Percentiles rank a stretch among this genome's conserved stretches.
Evolutionary conservation across 2,888 invertebrate species (phyloP).

Genomic region (Hemithea aestivaria): DNA sequence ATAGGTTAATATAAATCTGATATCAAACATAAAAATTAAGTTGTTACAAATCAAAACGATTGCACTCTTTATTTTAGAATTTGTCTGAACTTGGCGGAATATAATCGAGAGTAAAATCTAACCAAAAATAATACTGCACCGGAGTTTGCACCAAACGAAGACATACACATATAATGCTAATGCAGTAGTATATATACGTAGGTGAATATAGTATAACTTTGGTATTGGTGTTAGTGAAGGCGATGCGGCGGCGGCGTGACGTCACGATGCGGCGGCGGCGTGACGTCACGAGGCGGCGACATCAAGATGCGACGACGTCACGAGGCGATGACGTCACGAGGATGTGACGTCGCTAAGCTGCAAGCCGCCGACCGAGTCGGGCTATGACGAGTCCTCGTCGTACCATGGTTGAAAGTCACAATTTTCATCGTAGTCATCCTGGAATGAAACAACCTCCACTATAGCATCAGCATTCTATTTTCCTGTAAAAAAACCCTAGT

Average conservation of each 20-base stretch:
- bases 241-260: constrained; percentile 5
- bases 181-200: constrained; percentile 38
- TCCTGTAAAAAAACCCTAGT: no score
- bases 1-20: no score
- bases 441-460: no score
- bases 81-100: constrained; percentile 19
- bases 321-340: constrained; percentile 23
- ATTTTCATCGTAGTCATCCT: constrained; percentile 73
- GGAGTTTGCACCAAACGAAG: constrained; percentile 42
- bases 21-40: background rate
- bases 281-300: constrained; percentile 14
- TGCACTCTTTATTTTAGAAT: constrained; percentile 20
- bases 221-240: constrained; percentile 64
- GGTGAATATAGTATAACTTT: constrained; percentile 59
- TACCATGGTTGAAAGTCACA: constrained; percentile 71
- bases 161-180: constrained; percentile 44
- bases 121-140: constrained; percentile 53
- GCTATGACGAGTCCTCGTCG: constrained; percentile 75
- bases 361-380: constrained; percentile 31
- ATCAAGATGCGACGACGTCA: constrained; percentile 10
- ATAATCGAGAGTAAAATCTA: constrained; percentile 28
- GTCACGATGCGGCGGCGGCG: background rate
- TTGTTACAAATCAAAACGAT: constrained; percentile 6
- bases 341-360: constrained; percentile 35
- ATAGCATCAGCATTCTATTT: no score